These are phyloP conservation scores for Drosophila emarginata DNA, from an alignment of 2,888 invertebrate species.

Conservation along the genomic window DNA sequence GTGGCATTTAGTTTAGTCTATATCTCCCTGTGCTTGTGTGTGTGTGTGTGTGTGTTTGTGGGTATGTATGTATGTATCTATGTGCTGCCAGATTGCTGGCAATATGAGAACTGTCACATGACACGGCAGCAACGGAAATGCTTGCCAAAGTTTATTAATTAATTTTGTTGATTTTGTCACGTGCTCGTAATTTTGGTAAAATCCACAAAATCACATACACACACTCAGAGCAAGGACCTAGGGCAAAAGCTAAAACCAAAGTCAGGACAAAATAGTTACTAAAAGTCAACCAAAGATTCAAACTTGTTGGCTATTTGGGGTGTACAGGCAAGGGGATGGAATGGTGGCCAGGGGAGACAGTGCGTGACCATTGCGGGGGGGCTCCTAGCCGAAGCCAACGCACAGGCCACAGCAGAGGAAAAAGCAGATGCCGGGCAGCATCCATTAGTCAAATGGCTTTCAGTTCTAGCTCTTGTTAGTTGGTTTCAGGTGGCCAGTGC, in stretches of 20 bases:
- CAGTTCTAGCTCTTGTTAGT: constrained; percentile 45
- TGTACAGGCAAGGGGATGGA: too few relatives aligned
- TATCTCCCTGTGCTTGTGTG: neutral
- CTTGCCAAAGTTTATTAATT: constrained; percentile 76
- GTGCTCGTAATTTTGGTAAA: constrained; percentile 68
- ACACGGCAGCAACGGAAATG: constrained; percentile 65
- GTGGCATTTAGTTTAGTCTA: neutral
- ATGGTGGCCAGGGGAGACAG: neutral
- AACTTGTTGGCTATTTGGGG: too few relatives aligned
- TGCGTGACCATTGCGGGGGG: too few relatives aligned
- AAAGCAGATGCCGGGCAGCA: constrained; percentile 26
- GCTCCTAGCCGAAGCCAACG: constrained; percentile 11
- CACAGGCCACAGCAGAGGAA: neutral
- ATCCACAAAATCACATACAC: constrained; percentile 65
- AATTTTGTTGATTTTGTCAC: constrained; percentile 78
- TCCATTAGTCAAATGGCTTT: constrained; percentile 74
- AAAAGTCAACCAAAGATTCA: constrained; percentile 54
- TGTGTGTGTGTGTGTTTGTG: constrained; percentile 2
- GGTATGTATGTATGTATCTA: neutral
- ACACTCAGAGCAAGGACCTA: constrained; percentile 10
- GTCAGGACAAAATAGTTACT: constrained; percentile 58
- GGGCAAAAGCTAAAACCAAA: constrained; percentile 42
- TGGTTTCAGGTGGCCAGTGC: constrained; percentile 44
- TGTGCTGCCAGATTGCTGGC: constrained; percentile 34
- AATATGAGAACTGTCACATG: constrained; percentile 69